Evolutionary conservation across 2,113 vertebrate species (phyloP), one percentile per base, ranked within the genome.

Genomic region (Coryphaenoides rupestris): DNA sequence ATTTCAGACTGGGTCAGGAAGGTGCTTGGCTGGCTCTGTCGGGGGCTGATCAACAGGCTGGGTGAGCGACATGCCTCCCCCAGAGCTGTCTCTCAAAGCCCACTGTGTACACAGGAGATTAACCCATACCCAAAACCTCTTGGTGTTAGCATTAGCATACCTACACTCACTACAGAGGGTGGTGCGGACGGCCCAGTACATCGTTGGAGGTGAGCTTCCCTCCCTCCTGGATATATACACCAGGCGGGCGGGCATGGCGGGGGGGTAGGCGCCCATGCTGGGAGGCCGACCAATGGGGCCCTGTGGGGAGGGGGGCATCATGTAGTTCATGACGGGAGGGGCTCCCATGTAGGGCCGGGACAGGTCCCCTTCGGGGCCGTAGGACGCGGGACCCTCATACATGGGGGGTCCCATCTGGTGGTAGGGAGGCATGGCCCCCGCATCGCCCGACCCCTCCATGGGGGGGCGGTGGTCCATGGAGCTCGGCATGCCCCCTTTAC

Each of bases 311-410:
- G 94, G 93, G 16, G 94, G 89, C 75, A 98, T 89, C 89, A 92
- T 91, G 77, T 95, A 98, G 87, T 95, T 96, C 84, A 92, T 90
- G 3, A 90, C 86, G 1, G 91, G 84, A 0, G 89, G 80, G 10
- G 84, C 80, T 1, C 81, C 78, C 85, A 95, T 89, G 67, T 98
- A 99, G 0, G 90, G 86, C 73, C 92, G 85, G 19, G 93, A 78
- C 75, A 94, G 91, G 6, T 97, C 95, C 10, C 91, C 79, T 73
- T 96, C 94, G n/a, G 88, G 86, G 60, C 90, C 90, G 63, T 95
- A 96, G 2, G 69, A 90, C 58, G 46, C 68, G 0, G 89, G 73
- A 10, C 92, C 92, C 6, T 99, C 95, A 4, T 95, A 99, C 73
- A 91, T 77, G 0, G 92, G 83, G 3, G 91, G 89, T 21, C 87